Evolutionary conservation across 2,113 vertebrate genomes (phyloP).

Genomic region (Sinocyclocheilus grahami): DNA sequence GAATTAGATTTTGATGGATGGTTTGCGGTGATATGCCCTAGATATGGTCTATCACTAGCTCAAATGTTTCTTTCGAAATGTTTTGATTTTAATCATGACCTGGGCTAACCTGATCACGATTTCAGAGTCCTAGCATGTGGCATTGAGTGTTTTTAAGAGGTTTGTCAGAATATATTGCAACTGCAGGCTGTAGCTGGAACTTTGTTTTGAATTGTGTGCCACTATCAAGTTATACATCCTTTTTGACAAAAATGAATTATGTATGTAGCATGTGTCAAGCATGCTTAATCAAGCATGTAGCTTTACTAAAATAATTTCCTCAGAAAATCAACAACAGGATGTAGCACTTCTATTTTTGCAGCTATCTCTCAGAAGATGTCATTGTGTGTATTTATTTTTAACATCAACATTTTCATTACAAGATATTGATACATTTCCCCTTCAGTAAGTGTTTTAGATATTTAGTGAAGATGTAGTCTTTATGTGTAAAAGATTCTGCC

Average conservation of each 20-base stretch:
- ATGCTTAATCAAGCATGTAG: background rate
- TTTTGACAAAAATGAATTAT: background rate
- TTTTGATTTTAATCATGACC: slow-evolving; percentile 1
- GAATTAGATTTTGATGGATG: background rate
- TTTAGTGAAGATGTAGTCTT: background rate
- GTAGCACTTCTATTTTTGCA: too few relatives aligned
- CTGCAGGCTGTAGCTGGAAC: background rate
- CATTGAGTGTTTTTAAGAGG: background rate
- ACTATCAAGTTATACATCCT: background rate
- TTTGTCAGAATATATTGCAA: background rate
- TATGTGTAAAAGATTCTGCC: background rate
- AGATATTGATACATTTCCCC: too few relatives aligned
- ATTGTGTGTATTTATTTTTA: too few relatives aligned
- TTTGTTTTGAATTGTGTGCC: background rate
- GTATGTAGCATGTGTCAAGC: too few relatives aligned
- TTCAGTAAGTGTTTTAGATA: background rate
- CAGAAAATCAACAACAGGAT: background rate
- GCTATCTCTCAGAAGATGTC: too few relatives aligned
- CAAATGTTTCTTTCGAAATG: background rate
- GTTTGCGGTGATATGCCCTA: background rate
- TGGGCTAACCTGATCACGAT: background rate
- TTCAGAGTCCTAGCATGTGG: background rate
- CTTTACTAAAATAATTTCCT: background rate
- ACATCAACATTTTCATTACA: too few relatives aligned
- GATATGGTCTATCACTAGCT: background rate